Base-by-base conservation (phyloP, 2,888 invertebrate species). In the Drosophila diplacantha region DNA sequence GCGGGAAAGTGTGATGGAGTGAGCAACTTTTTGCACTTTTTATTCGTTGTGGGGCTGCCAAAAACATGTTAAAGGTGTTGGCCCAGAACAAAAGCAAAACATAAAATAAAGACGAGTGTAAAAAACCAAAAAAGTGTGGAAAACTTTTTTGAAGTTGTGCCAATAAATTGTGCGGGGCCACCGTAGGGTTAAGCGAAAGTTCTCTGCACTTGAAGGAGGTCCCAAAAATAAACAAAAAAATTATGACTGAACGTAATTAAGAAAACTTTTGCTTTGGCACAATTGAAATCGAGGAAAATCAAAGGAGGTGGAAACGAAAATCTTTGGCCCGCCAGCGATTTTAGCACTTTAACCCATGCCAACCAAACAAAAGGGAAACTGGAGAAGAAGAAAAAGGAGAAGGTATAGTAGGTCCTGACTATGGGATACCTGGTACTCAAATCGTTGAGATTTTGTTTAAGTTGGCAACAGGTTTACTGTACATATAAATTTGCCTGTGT, bases 41-140 rank as follows among this genome's bases (percentile, higher is more conserved):
- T 76, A 50, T 62, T 50, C 32, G 41, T 41, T 22, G 34, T 41
- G 39, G 20, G 51, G 65, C 65, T 77, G 78, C 71, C 75, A 74
- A 68, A 68, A 83, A 62, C 83, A 77, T 73, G 78, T 68, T 67
- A 66, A 82, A 81, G 81, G 75, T 81, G 78, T 80, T 72, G 69
- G 61, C 39, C 32, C 35, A 62, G 44, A 67, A 54, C 49, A 50
- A 69, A 61, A 22, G 49, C 50, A 47, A 61, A 49, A 24, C 41
- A 31, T 11, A 34, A 59, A 29, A 31, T 29, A 22, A 20, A n/a
- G 31, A 5, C 5, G 50, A 50, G 34, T 31, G 34, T 31, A 41
- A 41, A 60, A 60, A 41, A 24, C 12, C 31, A n/a, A 62, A 63
- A 62, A 62, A 62, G 32, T 38, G 52, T 18, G 32, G 41, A 71